Conservation (phyloP, 92 coral and sea anemone species). For the Parazoanthus darwini region DNA sequence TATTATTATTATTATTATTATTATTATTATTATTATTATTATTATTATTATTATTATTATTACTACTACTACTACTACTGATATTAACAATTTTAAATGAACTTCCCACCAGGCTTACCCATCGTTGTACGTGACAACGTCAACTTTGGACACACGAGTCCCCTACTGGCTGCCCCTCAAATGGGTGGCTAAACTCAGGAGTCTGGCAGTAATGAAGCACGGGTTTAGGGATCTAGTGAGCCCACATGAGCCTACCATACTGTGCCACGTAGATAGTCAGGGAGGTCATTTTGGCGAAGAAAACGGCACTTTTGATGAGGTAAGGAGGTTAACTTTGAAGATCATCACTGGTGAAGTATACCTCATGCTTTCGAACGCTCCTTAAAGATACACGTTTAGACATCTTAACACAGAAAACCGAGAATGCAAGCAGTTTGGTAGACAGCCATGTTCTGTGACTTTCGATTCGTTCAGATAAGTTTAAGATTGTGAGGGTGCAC, state of each 20-base stretch:
- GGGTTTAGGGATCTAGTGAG: slow-evolving; percentile 5
- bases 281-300: slow-evolving; percentile 90
- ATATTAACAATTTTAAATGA: background rate
- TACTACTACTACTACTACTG: background rate
- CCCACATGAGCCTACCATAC: slow-evolving; percentile 46
- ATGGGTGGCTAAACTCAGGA: slow-evolving; percentile 83
- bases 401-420: background rate
- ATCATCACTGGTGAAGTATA: background rate
- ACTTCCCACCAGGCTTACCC: slow-evolving; percentile 71
- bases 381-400: background rate
- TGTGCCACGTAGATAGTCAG: slow-evolving; percentile 79
- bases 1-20: too few relatives aligned
- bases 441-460: background rate
- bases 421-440: background rate
- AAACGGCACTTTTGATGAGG: slow-evolving; percentile 81
- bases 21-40: too few relatives aligned
- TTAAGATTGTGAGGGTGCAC: background rate
- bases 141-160: slow-evolving; percentile 85
- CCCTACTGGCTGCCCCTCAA: slow-evolving; percentile 97
- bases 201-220: slow-evolving; percentile 25
- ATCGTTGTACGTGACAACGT: slow-evolving; percentile 71
- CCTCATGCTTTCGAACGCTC: background rate
- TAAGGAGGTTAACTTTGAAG: slow-evolving; percentile 7
- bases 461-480: background rate
- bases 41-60: background rate